Evolutionary conservation across 1,140 invertebrate genomes (phyloP), one percentile per base, ranked within the genome.

Genomic region (Cyclina sinensis): DNA sequence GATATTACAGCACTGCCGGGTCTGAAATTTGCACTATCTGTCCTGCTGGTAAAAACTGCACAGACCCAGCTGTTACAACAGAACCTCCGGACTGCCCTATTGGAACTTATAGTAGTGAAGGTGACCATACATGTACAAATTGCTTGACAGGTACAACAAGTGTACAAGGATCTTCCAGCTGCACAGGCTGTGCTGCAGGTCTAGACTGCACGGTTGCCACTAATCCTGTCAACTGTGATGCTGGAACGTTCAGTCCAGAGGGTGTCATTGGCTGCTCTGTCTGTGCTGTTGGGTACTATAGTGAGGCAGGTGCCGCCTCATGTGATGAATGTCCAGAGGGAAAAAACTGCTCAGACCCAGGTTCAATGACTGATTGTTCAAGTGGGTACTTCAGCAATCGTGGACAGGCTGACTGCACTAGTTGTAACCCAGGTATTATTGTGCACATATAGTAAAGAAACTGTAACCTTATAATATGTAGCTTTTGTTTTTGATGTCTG

Each of bases 291-390:
- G 81, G 80, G 11, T 46, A 65, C 37, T 84, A 85, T 35, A 89
- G 82, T 46, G 18, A 12, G 5, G 30, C 18, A 37, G 88, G 86
- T 3, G 90, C 46, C 12, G 57, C 16, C 39, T n/a, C 1, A 37
- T 94, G 93, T 83, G 89, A 59, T 2, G 30, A 65, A 24, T 94
- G 94, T 89, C 89, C 90, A 30, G 90, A 85, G 39, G 86, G 94
- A 91, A n/a, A 90, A 85, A 82, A 91, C 57, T 82, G 82, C 48
- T 83, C 68, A 30, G 62, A 51, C n/a, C 80, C 87, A n/a, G 57
- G 82, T 35, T 65, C 43, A 24, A 89, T 90, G n/a, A 68, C 91
- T 54, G 62, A 89, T 30, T 94, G 94, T 90, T 37, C 83, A 51
- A 87, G 83, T 48, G 91, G 93, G 24, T 89, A 81, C n/a, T 94